Evolutionary conservation across 1,140 invertebrate genomes (phyloP).

Genomic region (Dreissena rostriformis): DNA sequence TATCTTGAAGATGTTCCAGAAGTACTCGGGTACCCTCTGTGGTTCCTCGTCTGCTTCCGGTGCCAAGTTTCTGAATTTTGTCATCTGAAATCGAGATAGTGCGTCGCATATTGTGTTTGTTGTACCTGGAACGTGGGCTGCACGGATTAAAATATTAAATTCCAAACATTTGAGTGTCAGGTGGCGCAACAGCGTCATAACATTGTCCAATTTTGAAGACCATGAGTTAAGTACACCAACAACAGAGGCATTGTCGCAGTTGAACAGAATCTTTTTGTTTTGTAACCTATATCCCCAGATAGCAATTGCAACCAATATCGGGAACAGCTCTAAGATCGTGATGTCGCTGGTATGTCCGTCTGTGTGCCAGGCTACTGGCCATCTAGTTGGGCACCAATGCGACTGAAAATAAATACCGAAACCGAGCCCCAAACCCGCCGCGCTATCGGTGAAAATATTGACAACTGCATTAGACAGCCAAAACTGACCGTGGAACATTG

Average conservation of each 20-base stretch:
- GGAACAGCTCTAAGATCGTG: slow-evolving; percentile 11
- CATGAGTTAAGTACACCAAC: not conserved
- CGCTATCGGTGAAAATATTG: slow-evolving; percentile 1
- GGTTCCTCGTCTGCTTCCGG: slow-evolving; percentile 19
- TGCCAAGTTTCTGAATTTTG: not conserved
- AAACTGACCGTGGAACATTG: not conserved
- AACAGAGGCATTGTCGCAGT: not conserved
- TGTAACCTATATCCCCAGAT: not conserved
- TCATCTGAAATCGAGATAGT: slow-evolving; percentile 32
- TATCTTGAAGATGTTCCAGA: slow-evolving; percentile 12
- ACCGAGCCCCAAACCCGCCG: not conserved
- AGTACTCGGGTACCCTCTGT: not conserved
- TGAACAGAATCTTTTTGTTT: slow-evolving; percentile 9
- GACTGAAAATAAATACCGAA: not conserved
- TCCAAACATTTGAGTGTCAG: slow-evolving; percentile 3
- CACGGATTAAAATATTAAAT: slow-evolving; percentile 5
- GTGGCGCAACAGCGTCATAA: not conserved
- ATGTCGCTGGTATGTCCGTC: slow-evolving; percentile 5
- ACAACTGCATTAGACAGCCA: not conserved
- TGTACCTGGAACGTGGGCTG: slow-evolving; percentile 6
- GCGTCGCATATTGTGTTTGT: slow-evolving; percentile 17
- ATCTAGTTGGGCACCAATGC: slow-evolving; percentile 1
- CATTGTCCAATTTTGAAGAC: not conserved
- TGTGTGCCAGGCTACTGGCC: slow-evolving; percentile 1
- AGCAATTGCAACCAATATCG: slow-evolving; percentile 5